These are phyloP conservation scores for Adoxophyes honmai DNA, from an alignment of 1,140 invertebrate species.

Conservation along the genomic window DNA sequence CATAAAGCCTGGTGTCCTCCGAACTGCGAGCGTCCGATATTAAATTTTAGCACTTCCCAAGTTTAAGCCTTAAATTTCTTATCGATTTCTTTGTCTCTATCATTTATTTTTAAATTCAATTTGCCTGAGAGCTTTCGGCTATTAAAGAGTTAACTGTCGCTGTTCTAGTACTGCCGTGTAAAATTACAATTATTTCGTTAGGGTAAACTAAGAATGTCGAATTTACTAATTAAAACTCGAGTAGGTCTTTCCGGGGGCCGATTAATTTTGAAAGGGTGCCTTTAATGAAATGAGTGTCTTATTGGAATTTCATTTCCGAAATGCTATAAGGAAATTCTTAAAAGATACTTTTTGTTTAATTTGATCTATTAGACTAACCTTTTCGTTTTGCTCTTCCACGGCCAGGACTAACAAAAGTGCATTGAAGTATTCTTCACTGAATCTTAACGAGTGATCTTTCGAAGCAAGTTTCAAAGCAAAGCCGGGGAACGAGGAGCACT, in stretches of 20 bases:
- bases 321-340: background rate
- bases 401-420: background rate
- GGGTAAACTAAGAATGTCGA: constrained; percentile 2
- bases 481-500: background rate
- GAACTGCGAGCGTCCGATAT: constrained; percentile 49
- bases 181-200: background rate
- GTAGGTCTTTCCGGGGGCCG: background rate
- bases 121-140: constrained; percentile 43
- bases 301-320: constrained; percentile 7
- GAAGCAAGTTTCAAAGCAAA: constrained; percentile 11
- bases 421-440: constrained; percentile 3
- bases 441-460: constrained; percentile 12
- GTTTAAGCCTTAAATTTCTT: constrained; percentile 54
- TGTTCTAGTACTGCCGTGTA: no score
- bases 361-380: background rate
- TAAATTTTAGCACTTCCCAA: constrained; percentile 63
- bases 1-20: constrained; percentile 63
- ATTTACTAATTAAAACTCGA: constrained; percentile 5
- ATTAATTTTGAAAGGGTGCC: constrained; percentile 1
- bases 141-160: constrained; percentile 54
- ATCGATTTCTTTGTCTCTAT: constrained; percentile 46
- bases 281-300: constrained; percentile 10
- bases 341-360: background rate
- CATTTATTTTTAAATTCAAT: constrained; percentile 61
- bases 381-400: constrained; percentile 2